Evolutionary conservation across 2,797 vertebrate genomes (phyloP).

Genomic region (Pangasius sanitwongsei): DNA sequence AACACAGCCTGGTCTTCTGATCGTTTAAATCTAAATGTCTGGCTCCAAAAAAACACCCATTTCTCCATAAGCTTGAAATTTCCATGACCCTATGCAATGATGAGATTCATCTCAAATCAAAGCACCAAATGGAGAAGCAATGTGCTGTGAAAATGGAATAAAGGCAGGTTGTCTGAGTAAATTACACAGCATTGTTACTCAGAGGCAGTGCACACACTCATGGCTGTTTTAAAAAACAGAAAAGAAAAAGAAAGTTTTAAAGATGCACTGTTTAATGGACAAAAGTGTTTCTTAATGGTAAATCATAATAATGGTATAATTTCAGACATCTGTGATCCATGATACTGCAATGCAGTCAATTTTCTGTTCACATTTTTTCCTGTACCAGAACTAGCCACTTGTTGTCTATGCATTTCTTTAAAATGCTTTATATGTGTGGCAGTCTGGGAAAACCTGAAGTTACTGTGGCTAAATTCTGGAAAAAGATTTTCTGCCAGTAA

Average conservation of each 20-base stretch:
- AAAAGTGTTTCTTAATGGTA: background rate
- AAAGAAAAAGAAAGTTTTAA: background rate
- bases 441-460: no score
- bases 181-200: conserved; percentile 27
- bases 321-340: background rate
- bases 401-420: background rate
- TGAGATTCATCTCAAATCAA: conserved; percentile 44
- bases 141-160: conserved; percentile 42
- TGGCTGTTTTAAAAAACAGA: no score
- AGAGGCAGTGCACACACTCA: background rate
- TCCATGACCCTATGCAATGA: conserved; percentile 39
- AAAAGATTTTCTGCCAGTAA: no score
- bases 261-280: background rate
- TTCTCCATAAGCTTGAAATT: conserved; percentile 39
- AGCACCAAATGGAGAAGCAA: conserved; percentile 39
- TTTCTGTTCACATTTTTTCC: background rate
- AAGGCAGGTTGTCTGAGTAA: conserved; percentile 38
- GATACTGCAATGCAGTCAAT: background rate
- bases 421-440: background rate
- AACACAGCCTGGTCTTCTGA: conserved; percentile 28
- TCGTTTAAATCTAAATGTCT: conserved; percentile 40
- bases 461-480: no score
- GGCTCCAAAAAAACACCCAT: conserved; percentile 20
- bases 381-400: background rate
- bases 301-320: background rate